These are phyloP conservation scores for Pristionchus arcanus DNA, from an alignment of 2,888 invertebrate species.

Conservation along the genomic window DNA sequence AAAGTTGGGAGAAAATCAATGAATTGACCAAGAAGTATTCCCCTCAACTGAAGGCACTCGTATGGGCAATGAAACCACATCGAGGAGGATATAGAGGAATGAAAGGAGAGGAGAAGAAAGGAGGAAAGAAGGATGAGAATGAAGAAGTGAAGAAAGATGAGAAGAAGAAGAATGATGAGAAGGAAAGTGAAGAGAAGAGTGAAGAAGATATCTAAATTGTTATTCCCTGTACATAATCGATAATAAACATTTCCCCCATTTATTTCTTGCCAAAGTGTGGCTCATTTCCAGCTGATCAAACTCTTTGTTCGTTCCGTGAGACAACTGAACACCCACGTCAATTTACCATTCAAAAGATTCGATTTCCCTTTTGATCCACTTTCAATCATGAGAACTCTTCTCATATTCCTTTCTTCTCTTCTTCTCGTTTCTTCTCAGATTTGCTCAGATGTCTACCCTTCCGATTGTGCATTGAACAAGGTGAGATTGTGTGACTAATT, in stretches of 20 bases:
- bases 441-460: conserved; percentile 5
- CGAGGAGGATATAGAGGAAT: conserved; percentile 6
- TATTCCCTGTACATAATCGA: neutral
- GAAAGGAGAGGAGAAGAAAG: conserved; percentile 1
- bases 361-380: neutral
- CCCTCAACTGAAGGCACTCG: conserved; percentile 3
- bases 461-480: neutral
- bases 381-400: neutral
- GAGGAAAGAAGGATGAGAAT: neutral
- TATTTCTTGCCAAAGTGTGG: neutral
- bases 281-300: neutral
- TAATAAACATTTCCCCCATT: neutral
- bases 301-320: neutral
- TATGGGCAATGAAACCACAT: conserved; percentile 28
- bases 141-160: neutral
- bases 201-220: neutral
- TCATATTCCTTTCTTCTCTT: conserved; percentile 6
- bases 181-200: conserved; percentile 13
- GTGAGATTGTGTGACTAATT: neutral
- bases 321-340: conserved; percentile 22
- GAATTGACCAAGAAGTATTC: conserved; percentile 30
- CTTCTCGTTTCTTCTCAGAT: conserved; percentile 21
- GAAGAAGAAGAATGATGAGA: neutral
- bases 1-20: conserved; percentile 26
- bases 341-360: neutral